A percentile compares a stretch with the other conserved stretches of the same genome.
These are phyloP conservation scores for Chrysogorgia sp. DNA, from an alignment of 92 coral and sea anemone genomes.

Conservation along the genomic window DNA sequence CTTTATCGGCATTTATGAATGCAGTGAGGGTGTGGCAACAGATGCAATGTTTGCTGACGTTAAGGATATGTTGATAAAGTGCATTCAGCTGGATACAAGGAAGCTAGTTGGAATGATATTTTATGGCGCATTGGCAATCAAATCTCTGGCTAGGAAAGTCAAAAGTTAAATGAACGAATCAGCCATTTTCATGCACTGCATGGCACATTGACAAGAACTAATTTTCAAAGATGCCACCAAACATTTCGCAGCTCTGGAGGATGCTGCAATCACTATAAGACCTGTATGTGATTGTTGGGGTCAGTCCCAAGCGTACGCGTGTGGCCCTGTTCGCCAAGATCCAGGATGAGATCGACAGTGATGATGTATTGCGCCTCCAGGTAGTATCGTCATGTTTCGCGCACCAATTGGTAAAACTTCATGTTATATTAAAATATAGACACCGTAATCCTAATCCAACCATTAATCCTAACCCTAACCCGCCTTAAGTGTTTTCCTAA, in stretches of 20 bases:
- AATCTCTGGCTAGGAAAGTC: conserved; percentile 4
- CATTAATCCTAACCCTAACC: too few relatives aligned
- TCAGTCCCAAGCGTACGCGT: conserved; percentile 9
- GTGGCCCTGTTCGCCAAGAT: conserved; percentile 18
- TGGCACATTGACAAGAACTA: conserved; percentile 34
- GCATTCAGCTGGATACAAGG: not conserved
- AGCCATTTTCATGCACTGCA: conserved; percentile 2
- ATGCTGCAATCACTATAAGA: conserved; percentile 1
- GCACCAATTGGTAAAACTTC: too few relatives aligned
- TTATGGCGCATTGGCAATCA: conserved; percentile 24
- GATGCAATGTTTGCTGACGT: conserved; percentile 5
- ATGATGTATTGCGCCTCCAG: conserved; percentile 29
- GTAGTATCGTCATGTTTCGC: too few relatives aligned
- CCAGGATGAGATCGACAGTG: conserved; percentile 15
- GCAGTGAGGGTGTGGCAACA: not conserved
- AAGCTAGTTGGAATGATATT: conserved; percentile 22
- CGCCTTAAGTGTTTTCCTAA: too few relatives aligned
- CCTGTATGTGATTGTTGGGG: conserved; percentile 27
- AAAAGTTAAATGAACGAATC: not conserved
- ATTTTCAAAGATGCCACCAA: conserved; percentile 33
- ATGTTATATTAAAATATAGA: too few relatives aligned
- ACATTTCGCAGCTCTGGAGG: conserved; percentile 13
- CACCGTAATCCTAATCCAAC: too few relatives aligned
- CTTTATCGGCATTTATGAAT: conserved; percentile 30
- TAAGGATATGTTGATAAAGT: conserved; percentile 15